A percentile compares a stretch with the other conserved stretches of the same genome.
Conservation (phyloP, 2,113 vertebrate species). For the Cygnus atratus region DNA sequence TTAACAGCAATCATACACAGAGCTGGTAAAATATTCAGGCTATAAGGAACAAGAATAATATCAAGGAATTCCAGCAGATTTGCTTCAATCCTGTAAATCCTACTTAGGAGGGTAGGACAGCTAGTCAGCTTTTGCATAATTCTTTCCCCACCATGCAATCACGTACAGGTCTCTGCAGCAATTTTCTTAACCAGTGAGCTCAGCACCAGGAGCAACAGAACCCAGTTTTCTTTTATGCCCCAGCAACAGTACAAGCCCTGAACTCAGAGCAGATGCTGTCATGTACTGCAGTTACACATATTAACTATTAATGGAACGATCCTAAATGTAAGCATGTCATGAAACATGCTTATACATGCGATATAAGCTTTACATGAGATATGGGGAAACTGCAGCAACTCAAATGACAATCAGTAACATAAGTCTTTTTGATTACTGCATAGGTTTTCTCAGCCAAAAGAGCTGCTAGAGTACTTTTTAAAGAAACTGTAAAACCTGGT, state of each 20-base stretch:
- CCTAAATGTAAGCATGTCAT: accelerated
- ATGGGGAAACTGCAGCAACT: neutral
- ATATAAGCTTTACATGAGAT: neutral
- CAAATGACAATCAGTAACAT: neutral
- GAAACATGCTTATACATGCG: neutral
- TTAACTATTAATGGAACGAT: neutral
- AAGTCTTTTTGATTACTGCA: neutral
- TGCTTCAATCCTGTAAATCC: constrained; percentile 62
- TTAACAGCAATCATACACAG: neutral
- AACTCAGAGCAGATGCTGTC: neutral
- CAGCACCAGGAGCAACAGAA: neutral
- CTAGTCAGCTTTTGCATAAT: constrained; percentile 57
- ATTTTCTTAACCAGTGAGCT: neutral
- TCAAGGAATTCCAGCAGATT: constrained; percentile 66
- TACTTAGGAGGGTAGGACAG: constrained; percentile 51
- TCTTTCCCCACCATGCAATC: neutral
- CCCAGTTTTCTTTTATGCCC: neutral
- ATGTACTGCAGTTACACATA: neutral
- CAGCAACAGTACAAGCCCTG: neutral
- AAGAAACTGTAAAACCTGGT: neutral
- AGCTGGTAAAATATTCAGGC: neutral
- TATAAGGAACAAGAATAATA: constrained; percentile 32
- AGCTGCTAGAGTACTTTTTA: neutral
- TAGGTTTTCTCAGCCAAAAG: neutral
- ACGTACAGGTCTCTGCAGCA: neutral